A percentile compares a stretch with the other conserved stretches of the same genome.
Conservation (phyloP, 2,797 vertebrate genomes). For the Pseudochromis fuscus region DNA sequence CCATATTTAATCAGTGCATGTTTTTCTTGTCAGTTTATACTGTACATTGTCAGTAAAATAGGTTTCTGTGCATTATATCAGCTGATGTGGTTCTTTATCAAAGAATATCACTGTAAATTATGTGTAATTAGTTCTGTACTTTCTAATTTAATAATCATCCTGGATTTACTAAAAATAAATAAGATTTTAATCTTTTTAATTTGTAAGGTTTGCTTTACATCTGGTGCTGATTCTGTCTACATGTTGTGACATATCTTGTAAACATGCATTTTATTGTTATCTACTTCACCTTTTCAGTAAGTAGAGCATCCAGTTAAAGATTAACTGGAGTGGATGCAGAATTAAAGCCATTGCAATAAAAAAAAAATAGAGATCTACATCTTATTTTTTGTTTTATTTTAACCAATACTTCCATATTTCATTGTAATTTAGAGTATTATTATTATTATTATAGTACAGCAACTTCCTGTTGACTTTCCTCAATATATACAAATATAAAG, state of each 20-base stretch:
- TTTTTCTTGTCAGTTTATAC: background rate
- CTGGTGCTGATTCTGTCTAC: background rate
- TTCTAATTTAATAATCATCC: background rate
- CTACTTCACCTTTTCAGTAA: background rate
- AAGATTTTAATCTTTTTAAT: background rate
- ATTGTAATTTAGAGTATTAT: background rate
- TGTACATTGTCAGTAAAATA: background rate
- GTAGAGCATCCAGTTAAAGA: background rate
- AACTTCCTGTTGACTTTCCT: too few relatives aligned
- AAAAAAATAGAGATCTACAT: too few relatives aligned
- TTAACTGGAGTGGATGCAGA: background rate
- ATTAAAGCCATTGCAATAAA: too few relatives aligned
- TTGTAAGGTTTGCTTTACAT: background rate
- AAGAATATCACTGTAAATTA: conserved; percentile 8
- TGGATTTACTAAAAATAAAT: background rate
- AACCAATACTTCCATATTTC: background rate
- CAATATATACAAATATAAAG: too few relatives aligned
- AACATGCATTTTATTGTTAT: too few relatives aligned
- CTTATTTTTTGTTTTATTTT: background rate
- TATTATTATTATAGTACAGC: background rate
- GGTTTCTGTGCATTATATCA: background rate
- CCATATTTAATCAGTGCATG: background rate
- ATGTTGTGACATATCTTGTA: background rate
- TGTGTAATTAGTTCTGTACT: background rate
- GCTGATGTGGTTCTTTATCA: background rate